Percentiles rank a stretch among this genome's conserved stretches.
Conservation (phyloP, 2,888 invertebrate genomes). For the Zele albiditarsus region DNA sequence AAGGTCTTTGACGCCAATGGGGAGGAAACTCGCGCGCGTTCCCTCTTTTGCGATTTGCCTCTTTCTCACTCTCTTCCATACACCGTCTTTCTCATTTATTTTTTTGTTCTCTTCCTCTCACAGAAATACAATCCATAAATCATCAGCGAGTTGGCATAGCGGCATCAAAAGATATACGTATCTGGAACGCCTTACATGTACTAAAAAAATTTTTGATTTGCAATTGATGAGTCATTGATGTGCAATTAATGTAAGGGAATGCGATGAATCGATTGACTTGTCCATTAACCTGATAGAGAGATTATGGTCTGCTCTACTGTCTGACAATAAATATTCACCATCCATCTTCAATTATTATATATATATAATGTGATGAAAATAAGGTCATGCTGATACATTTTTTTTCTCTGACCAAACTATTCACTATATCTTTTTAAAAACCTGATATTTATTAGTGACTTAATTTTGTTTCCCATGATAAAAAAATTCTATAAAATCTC, state of each 20-base stretch:
- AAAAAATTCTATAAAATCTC: too few relatives aligned
- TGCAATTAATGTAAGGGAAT: conserved; percentile 31
- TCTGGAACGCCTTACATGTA: conserved; percentile 8
- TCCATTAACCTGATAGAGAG: conserved; percentile 43
- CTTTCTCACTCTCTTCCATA: not conserved
- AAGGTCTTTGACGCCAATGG: conserved; percentile 34
- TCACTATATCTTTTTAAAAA: too few relatives aligned
- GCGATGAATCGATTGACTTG: conserved; percentile 43
- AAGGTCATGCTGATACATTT: not conserved
- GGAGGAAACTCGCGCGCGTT: conserved; percentile 15
- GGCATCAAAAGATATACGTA: conserved; percentile 25
- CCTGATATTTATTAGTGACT: too few relatives aligned
- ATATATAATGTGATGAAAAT: not conserved
- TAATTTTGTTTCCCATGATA: too few relatives aligned
- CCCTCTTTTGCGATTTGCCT: not conserved
- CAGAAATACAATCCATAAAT: conserved; percentile 27
- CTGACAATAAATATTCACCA: not conserved
- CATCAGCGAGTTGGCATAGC: conserved; percentile 30
- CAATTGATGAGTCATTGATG: conserved; percentile 33
- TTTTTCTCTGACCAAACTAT: conserved; percentile 2
- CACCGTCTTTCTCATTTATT: not conserved
- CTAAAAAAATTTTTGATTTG: conserved; percentile 24
- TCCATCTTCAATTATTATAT: not conserved
- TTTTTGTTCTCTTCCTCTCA: not conserved
- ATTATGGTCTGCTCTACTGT: conserved; percentile 10